Evolutionary conservation across 2,113 vertebrate genomes (phyloP).

Genomic region (Oreochromis aureus): DNA sequence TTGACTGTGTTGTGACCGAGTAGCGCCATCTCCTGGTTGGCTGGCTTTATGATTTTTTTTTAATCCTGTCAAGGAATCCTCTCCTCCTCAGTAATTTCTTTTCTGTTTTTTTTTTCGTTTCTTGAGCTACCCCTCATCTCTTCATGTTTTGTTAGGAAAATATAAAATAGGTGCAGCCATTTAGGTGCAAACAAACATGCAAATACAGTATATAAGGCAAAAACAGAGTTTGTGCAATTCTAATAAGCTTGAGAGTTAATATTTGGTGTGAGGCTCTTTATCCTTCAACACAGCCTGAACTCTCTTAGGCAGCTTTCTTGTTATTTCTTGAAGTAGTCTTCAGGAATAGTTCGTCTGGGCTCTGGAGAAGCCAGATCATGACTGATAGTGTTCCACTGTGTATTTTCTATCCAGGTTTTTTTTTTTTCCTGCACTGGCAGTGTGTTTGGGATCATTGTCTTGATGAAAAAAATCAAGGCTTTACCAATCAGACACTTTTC

Average conservation of each 20-base stretch:
- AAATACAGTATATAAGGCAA: neutral
- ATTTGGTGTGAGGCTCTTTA: neutral
- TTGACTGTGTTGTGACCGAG: neutral
- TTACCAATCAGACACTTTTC: neutral
- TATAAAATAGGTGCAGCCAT: neutral
- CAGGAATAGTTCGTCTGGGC: neutral
- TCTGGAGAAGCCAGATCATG: neutral
- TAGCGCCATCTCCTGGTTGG: neutral
- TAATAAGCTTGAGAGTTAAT: neutral
- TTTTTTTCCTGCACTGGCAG: neutral
- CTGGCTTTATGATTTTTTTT: neutral
- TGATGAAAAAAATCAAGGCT: neutral
- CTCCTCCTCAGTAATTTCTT: neutral
- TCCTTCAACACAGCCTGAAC: neutral
- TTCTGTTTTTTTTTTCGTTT: fast-evolving
- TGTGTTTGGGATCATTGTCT: neutral
- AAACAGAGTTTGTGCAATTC: neutral
- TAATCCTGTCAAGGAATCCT: neutral
- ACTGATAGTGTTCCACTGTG: neutral
- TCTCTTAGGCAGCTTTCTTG: neutral
- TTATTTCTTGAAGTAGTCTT: neutral
- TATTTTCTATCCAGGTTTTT: neutral
- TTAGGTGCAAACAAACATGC: neutral
- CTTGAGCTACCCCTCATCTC: neutral
- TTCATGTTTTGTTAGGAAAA: neutral